Conservation (phyloP, 2,113 vertebrate genomes). For the Caretta caretta region DNA sequence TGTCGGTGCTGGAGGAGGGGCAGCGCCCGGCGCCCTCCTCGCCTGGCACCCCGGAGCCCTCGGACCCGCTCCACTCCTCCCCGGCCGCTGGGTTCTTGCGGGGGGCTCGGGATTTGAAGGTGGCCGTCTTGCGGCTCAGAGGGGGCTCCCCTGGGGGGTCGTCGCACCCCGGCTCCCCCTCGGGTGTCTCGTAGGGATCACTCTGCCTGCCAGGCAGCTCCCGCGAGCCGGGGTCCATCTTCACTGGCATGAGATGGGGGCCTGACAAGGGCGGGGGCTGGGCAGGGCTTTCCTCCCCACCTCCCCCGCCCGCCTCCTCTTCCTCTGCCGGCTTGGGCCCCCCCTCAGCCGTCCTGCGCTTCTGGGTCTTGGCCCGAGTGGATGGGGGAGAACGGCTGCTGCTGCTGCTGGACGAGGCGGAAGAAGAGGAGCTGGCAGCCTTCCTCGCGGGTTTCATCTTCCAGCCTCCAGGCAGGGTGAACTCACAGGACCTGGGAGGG, state of each 20-base stretch:
- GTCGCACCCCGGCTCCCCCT: constrained; percentile 11
- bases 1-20: constrained; percentile 89
- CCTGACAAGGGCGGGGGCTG: background rate
- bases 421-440: constrained; percentile 72
- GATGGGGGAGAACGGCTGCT: constrained; percentile 76
- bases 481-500: constrained; percentile 24
- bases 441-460: constrained; percentile 89
- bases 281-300: constrained; percentile 21
- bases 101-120: constrained; percentile 90
- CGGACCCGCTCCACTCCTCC: constrained; percentile 64
- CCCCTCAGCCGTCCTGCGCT: constrained; percentile 73
- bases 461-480: background rate
- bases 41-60: background rate
- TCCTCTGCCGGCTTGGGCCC: constrained; percentile 59
- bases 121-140: constrained; percentile 90
- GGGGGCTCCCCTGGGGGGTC: constrained; percentile 75
- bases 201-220: background rate
- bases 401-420: constrained; percentile 1
- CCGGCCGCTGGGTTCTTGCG: constrained; percentile 92
- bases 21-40: constrained; percentile 73
- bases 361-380: constrained; percentile 84
- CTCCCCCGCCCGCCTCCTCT: constrained; percentile 44
- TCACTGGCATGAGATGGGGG: constrained; percentile 15
- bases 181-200: background rate
- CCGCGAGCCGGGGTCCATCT: constrained; percentile 1